Evolutionary conservation across 2,113 vertebrate species (phyloP), one percentile per base, ranked within the genome.

Genomic region (Sciurus niger): DNA sequence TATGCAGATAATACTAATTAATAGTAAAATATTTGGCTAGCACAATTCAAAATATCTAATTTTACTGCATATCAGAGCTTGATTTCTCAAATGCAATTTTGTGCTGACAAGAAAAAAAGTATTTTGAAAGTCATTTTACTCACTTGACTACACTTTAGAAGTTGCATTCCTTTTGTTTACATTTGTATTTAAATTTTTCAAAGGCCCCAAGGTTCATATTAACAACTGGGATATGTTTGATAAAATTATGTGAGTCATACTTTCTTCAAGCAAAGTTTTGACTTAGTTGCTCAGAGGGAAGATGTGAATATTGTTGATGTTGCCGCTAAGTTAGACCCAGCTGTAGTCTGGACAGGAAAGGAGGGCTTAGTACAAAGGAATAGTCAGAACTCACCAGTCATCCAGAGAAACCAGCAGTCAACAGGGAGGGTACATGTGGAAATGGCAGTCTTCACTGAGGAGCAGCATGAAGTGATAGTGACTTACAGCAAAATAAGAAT

Each of bases 251-350:
- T 25, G 24, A 28, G 24, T 63, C 60, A 63, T 63, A 63, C 24
- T 63, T 63, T 63, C 24, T 48, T 53, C 17, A 60, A 40, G 14
- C 53, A 37, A 53, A 95, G 17, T n/a, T 30, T 46, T 46, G 32
- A 48, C 10, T 40, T 46, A 3, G 2, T 40, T 72, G 8, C 53
- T 74, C 34, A n/a, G 65, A 60, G 55, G 46, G 20, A 40, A 17
- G 16, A 18, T 22, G 12, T 34, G 1, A 16, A 16, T 37, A 2
- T 28, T 11, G 34, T 24, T 0, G 0, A 16, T 2, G 17, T 25
- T 22, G 74, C 30, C 34, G 14, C 40, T 16, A 1, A 46, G 16
- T 32, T 11, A 55, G 2, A 25, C 7, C 0, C 17, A 68, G 9
- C 2, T 25, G 10, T 16, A 30, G 0, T 2, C 2, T 58, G 40